Conservation (phyloP, 2,797 vertebrate genomes). For the Enteromius viviparus region DNA sequence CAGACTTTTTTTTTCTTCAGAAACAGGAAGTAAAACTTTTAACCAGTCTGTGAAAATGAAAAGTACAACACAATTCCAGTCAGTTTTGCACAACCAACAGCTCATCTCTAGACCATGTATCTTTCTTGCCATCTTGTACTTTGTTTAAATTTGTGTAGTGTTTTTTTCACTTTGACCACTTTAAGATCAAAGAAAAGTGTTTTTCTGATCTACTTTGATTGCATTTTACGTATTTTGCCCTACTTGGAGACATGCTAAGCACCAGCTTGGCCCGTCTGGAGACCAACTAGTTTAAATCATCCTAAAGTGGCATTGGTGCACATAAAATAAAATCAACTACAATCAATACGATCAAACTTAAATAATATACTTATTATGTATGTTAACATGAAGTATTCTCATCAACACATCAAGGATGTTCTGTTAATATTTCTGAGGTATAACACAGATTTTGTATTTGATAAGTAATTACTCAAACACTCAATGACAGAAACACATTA, state of each 20-base stretch:
- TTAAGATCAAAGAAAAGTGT: neutral
- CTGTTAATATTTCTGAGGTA: neutral
- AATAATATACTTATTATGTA: neutral
- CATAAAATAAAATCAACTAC: neutral
- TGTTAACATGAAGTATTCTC: no score
- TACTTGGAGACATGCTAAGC: neutral
- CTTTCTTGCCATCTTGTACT: neutral
- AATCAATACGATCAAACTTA: neutral
- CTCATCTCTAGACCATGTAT: neutral
- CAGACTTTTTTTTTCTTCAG: no score
- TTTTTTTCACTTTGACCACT: neutral
- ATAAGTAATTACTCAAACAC: neutral
- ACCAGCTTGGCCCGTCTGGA: neutral
- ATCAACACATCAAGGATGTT: neutral
- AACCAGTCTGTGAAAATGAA: neutral
- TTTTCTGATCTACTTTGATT: neutral
- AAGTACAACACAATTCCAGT: neutral
- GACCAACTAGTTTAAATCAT: neutral
- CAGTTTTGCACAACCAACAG: neutral
- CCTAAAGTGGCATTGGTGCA: neutral
- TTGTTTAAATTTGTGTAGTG: neutral
- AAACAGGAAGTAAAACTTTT: slow-evolving; percentile 16
- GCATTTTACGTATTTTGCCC: neutral
- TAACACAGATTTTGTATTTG: neutral
- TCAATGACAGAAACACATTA: neutral